phyloP scores from a whole-genome alignment of 2,113 vertebrate genomes.

The Benitochromis conjunctus region DNA sequence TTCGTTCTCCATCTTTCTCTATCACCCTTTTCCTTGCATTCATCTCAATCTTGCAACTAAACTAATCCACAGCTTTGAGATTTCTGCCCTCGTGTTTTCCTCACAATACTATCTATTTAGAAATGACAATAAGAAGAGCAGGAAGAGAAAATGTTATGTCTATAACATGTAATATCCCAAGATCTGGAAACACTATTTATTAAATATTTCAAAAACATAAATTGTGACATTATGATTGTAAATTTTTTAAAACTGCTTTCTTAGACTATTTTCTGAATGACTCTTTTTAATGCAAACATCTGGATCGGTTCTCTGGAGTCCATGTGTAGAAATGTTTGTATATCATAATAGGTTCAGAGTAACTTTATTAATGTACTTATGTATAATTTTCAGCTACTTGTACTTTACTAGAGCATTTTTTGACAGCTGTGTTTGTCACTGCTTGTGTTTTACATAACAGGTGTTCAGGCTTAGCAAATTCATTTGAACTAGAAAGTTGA shows the following conservation, averaged over 20 bases:
- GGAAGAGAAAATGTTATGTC: neutral
- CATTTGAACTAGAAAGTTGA: no score
- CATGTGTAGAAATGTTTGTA: no score
- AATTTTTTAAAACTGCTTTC: neutral
- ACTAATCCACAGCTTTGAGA: neutral
- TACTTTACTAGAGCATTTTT: no score
- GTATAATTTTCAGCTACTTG: no score
- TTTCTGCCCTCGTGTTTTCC: neutral
- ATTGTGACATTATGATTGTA: neutral
- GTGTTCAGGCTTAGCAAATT: no score
- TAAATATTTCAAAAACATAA: neutral
- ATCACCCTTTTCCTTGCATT: neutral
- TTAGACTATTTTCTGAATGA: no score
- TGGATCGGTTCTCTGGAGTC: no score
- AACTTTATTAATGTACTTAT: no score
- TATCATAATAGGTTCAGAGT: no score
- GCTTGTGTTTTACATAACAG: no score
- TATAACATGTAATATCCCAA: neutral
- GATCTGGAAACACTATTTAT: neutral
- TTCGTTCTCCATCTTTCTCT: neutral
- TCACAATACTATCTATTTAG: neutral
- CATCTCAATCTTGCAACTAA: neutral
- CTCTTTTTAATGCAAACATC: no score
- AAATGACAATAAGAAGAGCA: neutral
- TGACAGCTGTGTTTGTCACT: no score